Evolutionary conservation across 2,888 invertebrate species (phyloP).

Genomic region (Nephrotoma flavescens): DNA sequence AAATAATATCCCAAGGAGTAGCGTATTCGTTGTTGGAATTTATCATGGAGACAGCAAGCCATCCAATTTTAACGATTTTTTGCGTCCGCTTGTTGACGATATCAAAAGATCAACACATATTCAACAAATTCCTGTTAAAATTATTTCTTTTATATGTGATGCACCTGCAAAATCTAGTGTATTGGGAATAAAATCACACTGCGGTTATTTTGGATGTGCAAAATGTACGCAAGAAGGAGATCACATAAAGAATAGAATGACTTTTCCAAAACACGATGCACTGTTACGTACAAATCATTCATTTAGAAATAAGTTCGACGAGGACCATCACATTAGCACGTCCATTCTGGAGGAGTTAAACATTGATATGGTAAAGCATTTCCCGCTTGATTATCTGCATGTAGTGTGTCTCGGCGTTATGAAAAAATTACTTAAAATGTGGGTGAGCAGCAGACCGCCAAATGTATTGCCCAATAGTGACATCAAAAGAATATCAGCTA

Average conservation of each 20-base stretch:
- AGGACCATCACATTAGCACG: conserved; percentile 7
- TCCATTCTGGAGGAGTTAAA: too few relatives aligned
- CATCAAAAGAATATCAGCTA: neutral
- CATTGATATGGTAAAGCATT: too few relatives aligned
- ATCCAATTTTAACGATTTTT: too few relatives aligned
- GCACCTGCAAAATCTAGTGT: conserved; percentile 5
- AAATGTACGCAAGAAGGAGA: conserved; percentile 11
- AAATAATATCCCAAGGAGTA: too few relatives aligned
- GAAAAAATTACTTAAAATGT: conserved; percentile 10
- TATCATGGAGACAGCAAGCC: neutral
- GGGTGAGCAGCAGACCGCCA: conserved; percentile 7
- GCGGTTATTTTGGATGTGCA: conserved; percentile 2
- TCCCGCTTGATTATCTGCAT: too few relatives aligned
- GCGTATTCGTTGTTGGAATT: too few relatives aligned
- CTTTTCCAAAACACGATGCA: conserved; percentile 6
- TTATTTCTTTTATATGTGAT: too few relatives aligned
- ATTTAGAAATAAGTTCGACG: conserved; percentile 9
- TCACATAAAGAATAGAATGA: conserved; percentile 9
- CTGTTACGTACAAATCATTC: neutral
- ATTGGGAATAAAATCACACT: neutral
- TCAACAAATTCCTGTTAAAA: too few relatives aligned
- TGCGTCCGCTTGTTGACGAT: too few relatives aligned
- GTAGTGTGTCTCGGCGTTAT: conserved; percentile 11
- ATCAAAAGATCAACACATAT: too few relatives aligned
- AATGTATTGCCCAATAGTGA: neutral